These are phyloP conservation scores for Hirundichthys speculiger DNA, from an alignment of 2,113 vertebrate genomes.

Conservation along the genomic window DNA sequence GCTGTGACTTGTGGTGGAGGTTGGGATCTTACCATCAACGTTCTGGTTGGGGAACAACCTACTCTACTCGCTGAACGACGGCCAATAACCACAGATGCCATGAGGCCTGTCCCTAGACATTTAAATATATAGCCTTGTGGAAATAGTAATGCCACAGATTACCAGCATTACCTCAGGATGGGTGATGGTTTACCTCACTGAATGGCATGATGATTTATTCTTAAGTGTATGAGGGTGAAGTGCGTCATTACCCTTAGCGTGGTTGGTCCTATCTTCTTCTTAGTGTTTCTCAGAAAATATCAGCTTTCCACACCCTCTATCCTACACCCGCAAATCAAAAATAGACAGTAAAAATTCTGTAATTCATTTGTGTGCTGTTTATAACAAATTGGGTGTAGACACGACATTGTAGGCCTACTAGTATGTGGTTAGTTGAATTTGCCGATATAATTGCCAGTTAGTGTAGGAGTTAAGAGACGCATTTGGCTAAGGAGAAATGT, in stretches of 20 bases:
- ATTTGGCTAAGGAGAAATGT: slow-evolving; percentile 18
- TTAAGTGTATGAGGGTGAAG: slow-evolving; percentile 35
- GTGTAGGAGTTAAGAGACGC: slow-evolving; percentile 11
- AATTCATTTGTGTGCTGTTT: slow-evolving; percentile 30
- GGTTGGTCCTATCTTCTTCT: slow-evolving; percentile 49
- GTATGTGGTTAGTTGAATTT: slow-evolving; percentile 17
- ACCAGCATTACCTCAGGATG: slow-evolving; percentile 30
- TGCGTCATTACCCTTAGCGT: slow-evolving; percentile 42
- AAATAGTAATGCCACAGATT: slow-evolving; percentile 8
- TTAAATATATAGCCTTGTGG: slow-evolving; percentile 3
- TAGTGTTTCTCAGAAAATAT: slow-evolving; percentile 57
- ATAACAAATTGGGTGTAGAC: slow-evolving; percentile 14
- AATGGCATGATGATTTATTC: slow-evolving; percentile 31
- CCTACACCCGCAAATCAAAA: slow-evolving; percentile 48
- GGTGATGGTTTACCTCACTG: slow-evolving; percentile 36
- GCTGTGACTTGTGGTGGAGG: no score
- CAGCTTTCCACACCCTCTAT: slow-evolving; percentile 44
- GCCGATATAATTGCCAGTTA: background rate
- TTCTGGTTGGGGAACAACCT: no score
- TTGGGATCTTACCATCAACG: no score
- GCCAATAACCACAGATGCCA: background rate
- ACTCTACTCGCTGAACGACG: no score
- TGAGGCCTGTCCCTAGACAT: background rate
- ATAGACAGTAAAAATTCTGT: slow-evolving; percentile 46
- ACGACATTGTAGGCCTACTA: slow-evolving; percentile 31